A percentile compares a stretch with the other conserved stretches of the same genome.
phyloP scores from a whole-genome alignment of 2,888 invertebrate genomes.

The Mythimna loreyi region DNA sequence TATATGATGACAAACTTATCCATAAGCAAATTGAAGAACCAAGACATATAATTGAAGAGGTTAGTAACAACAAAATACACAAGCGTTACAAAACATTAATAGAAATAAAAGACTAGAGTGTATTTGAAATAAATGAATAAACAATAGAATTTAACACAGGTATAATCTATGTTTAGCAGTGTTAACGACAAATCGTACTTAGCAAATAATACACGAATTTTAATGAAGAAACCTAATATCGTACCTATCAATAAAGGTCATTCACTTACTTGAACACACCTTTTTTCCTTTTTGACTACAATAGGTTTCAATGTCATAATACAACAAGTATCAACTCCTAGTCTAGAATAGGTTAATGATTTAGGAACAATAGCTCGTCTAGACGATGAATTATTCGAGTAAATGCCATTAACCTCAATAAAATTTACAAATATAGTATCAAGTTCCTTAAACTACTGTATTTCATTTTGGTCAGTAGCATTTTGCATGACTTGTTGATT shows the following conservation, averaged over 20 bases:
- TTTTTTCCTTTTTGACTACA: conserved; percentile 23
- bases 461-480: conserved; percentile 7
- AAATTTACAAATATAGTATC: conserved; percentile 25
- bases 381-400: conserved; percentile 25
- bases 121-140: too few species aligned
- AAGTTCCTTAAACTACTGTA: conserved; percentile 6
- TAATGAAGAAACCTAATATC: neutral
- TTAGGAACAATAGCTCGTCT: conserved; percentile 37
- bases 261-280: conserved; percentile 2
- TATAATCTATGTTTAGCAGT: too few species aligned
- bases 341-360: conserved; percentile 18
- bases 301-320: conserved; percentile 13
- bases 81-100: too few species aligned
- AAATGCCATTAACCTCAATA: conserved; percentile 33
- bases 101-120: too few species aligned
- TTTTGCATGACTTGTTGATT: conserved; percentile 10
- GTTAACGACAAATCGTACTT: conserved; percentile 1
- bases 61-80: too few species aligned
- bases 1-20: neutral
- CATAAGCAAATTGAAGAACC: too few species aligned
- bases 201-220: conserved; percentile 8
- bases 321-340: conserved; percentile 13
- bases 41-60: too few species aligned
- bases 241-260: neutral
- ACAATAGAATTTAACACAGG: too few species aligned